Percentiles rank a stretch among this genome's conserved stretches.
Conservation (phyloP, 2,888 invertebrate species). For the Cosmopolites sordidus region DNA sequence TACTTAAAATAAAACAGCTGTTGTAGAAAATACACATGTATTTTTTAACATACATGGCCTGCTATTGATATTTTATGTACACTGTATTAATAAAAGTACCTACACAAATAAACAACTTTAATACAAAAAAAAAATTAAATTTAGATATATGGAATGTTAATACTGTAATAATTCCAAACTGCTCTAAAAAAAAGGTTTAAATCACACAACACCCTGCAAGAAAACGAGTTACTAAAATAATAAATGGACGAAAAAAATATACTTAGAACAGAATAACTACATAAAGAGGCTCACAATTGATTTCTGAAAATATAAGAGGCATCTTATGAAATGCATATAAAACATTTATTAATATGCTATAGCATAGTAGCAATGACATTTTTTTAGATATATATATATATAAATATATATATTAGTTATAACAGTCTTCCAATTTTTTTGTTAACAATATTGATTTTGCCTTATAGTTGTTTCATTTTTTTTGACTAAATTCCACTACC, state of each 20-base stretch:
- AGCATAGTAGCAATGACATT: too few species aligned
- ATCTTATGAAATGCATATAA: neutral
- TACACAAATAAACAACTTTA: constrained; percentile 13
- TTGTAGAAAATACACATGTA: constrained; percentile 24
- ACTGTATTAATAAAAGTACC: constrained; percentile 12
- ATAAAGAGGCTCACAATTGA: neutral
- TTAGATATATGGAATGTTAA: constrained; percentile 16
- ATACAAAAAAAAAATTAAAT: constrained; percentile 15
- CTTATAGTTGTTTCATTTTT: neutral
- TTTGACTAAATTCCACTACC: neutral
- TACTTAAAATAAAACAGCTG: constrained; percentile 6
- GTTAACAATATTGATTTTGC: neutral
- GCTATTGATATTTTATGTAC: constrained; percentile 6
- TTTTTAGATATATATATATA: neutral
- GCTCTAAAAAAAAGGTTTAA: neutral
- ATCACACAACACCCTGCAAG: constrained; percentile 2
- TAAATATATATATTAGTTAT: constrained; percentile 3
- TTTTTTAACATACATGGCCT: constrained; percentile 12
- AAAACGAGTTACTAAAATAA: constrained; percentile 5
- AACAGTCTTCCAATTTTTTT: constrained; percentile 3
- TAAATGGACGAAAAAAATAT: constrained; percentile 4
- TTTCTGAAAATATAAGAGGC: neutral
- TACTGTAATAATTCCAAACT: constrained; percentile 2
- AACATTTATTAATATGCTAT: neutral
- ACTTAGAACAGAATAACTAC: neutral